Evolutionary conservation across 2,888 invertebrate genomes (phyloP), one percentile per base, ranked within the genome.

Genomic region (Phragmatobia fuliginosa): DNA sequence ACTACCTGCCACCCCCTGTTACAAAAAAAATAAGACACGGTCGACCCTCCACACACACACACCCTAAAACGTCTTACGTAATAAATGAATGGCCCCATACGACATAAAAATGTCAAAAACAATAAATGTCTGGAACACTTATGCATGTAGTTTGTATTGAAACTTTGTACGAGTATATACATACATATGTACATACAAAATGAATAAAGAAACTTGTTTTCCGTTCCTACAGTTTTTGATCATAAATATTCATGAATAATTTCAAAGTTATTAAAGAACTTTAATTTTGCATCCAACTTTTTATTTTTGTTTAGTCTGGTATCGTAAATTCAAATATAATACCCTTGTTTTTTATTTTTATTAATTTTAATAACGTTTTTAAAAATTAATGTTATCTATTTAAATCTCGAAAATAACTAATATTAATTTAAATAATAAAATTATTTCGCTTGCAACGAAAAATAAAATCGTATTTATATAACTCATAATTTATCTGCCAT

Each of bases 211-310:
- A 64, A 66, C 66, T 66, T 73, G 71, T 75, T 67, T n/a, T 59
- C 66, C 36, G 33, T 67, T 66, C 62, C 62, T 76, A 66, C 68
- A 72, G 63, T 67, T 61, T 77, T 71, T 25, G 21, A 21, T 67
- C 67, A 72, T 81, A 72, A 82, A 82, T 79, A 82, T 80, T 78
- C 73, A 83, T 81, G 68, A 71, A 66, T 62, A 65, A 62, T 74
- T 74, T 73, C 74, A 73, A 77, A 73, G 56, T 65, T 65, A 52
- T 56, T 36, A 25, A 78, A 76, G 76, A 33, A 59, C 52, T 71
- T 73, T 60, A 66, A 72, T 75, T 80, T 76, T 32, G 36, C 49
- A 64, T 67, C 21, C 32, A 33, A 61, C 62, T 72, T 71, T n/a
- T 73, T 61, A 69, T 72, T 75, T 71, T 65, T 72, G 62, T 72